These are phyloP conservation scores for Stichodactyla mertensii DNA, from an alignment of 64 coral and sea anemone genomes.

Conservation along the genomic window DNA sequence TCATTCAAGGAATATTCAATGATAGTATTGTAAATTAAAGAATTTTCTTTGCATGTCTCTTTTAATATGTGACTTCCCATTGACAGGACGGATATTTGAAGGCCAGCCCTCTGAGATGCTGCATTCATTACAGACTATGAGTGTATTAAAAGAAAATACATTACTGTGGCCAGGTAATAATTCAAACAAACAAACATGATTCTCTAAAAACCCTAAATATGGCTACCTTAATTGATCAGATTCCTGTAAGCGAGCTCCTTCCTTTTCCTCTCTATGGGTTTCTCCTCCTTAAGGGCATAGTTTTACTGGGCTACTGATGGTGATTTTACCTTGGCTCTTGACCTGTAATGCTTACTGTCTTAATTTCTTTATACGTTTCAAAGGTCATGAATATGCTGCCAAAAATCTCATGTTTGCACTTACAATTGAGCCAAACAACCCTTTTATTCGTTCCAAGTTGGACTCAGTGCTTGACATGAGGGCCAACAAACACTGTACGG, in stretches of 20 bases:
- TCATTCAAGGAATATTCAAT: too few relatives aligned
- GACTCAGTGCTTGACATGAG: constrained; percentile 47
- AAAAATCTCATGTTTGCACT: constrained; percentile 64
- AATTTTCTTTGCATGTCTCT: not conserved
- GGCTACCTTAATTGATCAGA: too few relatives aligned
- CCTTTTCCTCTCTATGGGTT: too few relatives aligned
- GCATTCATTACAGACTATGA: not conserved
- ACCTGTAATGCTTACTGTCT: too few relatives aligned
- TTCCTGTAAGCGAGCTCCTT: too few relatives aligned
- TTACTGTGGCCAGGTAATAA: constrained; percentile 17
- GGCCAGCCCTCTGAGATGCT: constrained; percentile 12
- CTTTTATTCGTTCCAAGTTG: constrained; percentile 47
- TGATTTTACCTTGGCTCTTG: too few relatives aligned
- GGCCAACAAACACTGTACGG: constrained; percentile 39
- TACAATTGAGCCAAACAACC: constrained; percentile 56
- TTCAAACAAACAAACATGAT: not conserved
- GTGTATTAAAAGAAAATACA: constrained; percentile 9
- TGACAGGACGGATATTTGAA: constrained; percentile 17
- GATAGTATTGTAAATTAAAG: not conserved
- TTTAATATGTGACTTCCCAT: not conserved
- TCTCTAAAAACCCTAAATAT: too few relatives aligned
- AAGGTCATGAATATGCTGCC: constrained; percentile 48
- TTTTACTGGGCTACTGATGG: too few relatives aligned
- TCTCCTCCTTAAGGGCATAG: too few relatives aligned
- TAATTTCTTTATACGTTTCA: not conserved